Evolutionary conservation across 1,140 invertebrate species (phyloP), one percentile per base, ranked within the genome.

Genomic region (Pogonus chalceus): DNA sequence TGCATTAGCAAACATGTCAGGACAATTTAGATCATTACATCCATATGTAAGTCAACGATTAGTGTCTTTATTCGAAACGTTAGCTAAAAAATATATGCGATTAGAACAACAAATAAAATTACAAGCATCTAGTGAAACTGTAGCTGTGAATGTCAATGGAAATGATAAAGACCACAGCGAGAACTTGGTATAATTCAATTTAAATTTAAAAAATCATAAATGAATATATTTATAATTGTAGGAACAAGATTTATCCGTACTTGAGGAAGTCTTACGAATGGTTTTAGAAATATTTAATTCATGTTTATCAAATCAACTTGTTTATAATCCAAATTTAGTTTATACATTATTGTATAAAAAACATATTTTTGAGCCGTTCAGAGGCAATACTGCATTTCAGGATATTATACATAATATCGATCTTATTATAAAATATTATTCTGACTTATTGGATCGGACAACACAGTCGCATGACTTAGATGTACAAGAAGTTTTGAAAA

Each of bases 381-480:
- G 85, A 60, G 81, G 81, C 51, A 90, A 98, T 74, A 81, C 87
- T 18, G 86, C 88, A 52, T 96, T 96, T 71, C 90, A 96, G 67
- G 94, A 98, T 69, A 88, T 99, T 35, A 85, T 97, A 52, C 88
- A 95, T 68, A 99, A 99, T 69, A 92, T 99, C 60, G 91, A 96
- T 66, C 87, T 91, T 69, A 92, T 97, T 18, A 64, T 70, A 20
- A 70, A 76, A 69, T 73, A 65, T 63, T 62, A 66, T 59, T 67
- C 65, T 14, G 57, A 63, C 24, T 58, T 69, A 47, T 52, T 69
- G 39, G 58, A 55, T 46, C 58, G 58, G 31, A 67, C 65, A 56
- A 60, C 60, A 43, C 62, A 66, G 47, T 61, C 67, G 26, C 60
- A 79, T 31, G 78, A 82, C 67, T 71, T 92, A 14, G 90, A 91